Conservation (phyloP, 2,113 vertebrate species). For the Oncorhynchus keta region DNA sequence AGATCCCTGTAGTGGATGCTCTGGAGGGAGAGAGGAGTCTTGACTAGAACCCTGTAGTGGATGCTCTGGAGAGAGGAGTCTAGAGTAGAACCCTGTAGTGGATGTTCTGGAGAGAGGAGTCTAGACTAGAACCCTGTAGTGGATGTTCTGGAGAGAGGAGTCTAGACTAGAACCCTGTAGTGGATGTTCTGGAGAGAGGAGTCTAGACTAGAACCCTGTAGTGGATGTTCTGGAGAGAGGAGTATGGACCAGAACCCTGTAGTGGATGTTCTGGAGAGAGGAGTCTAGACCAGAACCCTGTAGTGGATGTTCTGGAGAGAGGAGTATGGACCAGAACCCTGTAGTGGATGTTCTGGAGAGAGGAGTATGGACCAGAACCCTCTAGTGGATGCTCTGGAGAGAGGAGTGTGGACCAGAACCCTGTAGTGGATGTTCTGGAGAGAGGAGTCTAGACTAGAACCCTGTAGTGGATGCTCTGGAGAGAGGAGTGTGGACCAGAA, state of each 20-base stretch:
- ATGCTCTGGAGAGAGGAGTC: conserved; percentile 38
- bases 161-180: not conserved
- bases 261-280: conserved; percentile 40
- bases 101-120: conserved; percentile 38
- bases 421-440: conserved; percentile 22
- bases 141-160: conserved; percentile 40
- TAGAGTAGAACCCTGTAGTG: not conserved
- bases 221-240: conserved; percentile 38
- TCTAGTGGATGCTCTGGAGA: conserved; percentile 34
- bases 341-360: conserved; percentile 34
- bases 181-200: conserved; percentile 38
- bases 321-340: not conserved
- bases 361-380: not conserved
- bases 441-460: conserved; percentile 33
- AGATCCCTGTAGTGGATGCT: conserved; percentile 5
- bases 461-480: conserved; percentile 52
- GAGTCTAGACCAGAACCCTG: not conserved
- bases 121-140: not conserved
- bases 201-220: not conserved
- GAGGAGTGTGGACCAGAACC: not conserved
- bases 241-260: not conserved
- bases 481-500: conserved; percentile 3
- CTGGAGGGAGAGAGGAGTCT: conserved; percentile 40
- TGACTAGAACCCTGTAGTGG: no score
- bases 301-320: conserved; percentile 33